Evolutionary conservation across 1,140 invertebrate species (phyloP).

Genomic region (Eubasilissa regina): DNA sequence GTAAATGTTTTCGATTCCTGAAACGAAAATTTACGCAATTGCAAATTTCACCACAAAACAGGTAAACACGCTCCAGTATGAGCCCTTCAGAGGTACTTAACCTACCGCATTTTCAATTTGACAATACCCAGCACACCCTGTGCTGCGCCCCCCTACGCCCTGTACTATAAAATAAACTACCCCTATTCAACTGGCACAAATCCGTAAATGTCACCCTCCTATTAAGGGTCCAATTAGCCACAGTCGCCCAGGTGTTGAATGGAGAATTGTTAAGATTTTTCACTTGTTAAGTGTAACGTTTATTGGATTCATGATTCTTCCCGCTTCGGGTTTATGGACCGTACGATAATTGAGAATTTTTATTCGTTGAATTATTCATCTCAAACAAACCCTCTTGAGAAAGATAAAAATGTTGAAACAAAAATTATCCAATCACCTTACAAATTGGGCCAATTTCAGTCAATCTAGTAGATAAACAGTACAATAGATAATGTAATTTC

Average conservation of each 20-base stretch:
- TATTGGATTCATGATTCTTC: constrained; percentile 13
- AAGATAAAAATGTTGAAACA: too few relatives aligned
- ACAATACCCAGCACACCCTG: background rate
- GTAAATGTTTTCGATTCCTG: constrained; percentile 2
- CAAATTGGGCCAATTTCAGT: too few relatives aligned
- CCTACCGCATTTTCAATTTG: constrained; percentile 18
- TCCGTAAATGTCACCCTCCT: constrained; percentile 12
- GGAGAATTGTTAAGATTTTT: background rate
- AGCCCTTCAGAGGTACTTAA: background rate
- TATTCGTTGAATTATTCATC: too few relatives aligned
- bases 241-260: constrained; percentile 26
- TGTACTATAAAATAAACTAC: constrained; percentile 23
- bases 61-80: background rate
- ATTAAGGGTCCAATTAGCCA: constrained; percentile 30
- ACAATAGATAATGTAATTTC: too few relatives aligned
- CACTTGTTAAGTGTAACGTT: constrained; percentile 18
- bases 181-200: constrained; percentile 12
- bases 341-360: background rate
- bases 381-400: too few relatives aligned
- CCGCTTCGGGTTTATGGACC: constrained; percentile 7
- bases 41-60: constrained; percentile 7
- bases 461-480: too few relatives aligned
- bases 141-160: constrained; percentile 16
- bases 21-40: background rate
- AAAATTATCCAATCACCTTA: too few relatives aligned